phyloP scores from a whole-genome alignment of 1,140 invertebrate genomes.

The Cheumatopsyche charites region DNA sequence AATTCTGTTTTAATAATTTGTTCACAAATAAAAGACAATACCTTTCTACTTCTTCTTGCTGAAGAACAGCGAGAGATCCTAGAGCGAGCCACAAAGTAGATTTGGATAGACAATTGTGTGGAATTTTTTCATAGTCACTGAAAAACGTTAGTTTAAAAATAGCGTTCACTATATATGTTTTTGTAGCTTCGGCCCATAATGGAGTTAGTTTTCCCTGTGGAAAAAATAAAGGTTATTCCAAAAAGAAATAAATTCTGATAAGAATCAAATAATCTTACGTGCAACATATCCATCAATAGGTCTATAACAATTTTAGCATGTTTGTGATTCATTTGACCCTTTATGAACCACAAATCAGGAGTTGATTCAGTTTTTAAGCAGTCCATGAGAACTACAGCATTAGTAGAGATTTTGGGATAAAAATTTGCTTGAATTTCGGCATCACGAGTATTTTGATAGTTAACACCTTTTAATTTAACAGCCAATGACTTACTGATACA shows the following conservation, averaged over 20 bases:
- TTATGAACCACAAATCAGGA: slow-evolving; percentile 77
- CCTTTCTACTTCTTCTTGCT: slow-evolving; percentile 89
- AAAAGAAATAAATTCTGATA: slow-evolving; percentile 19
- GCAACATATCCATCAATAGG: slow-evolving; percentile 89
- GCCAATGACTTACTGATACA: slow-evolving; percentile 59
- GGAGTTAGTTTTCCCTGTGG: slow-evolving; percentile 82
- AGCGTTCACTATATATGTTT: slow-evolving; percentile 89
- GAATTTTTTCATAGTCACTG: slow-evolving; percentile 74
- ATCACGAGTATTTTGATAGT: slow-evolving; percentile 63
- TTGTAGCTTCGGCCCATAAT: slow-evolving; percentile 85
- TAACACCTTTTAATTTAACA: slow-evolving; percentile 63
- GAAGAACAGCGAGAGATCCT: slow-evolving; percentile 90
- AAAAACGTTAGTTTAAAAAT: slow-evolving; percentile 86
- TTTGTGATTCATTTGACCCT: slow-evolving; percentile 80
- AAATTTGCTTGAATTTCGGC: slow-evolving; percentile 51
- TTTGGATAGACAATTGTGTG: slow-evolving; percentile 77
- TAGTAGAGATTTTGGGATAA: background rate
- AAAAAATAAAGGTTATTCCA: too few relatives aligned
- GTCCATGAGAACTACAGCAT: background rate
- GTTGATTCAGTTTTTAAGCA: slow-evolving; percentile 48
- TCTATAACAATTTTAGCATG: slow-evolving; percentile 87
- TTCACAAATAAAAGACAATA: too few relatives aligned
- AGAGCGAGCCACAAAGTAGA: slow-evolving; percentile 91
- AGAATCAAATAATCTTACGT: slow-evolving; percentile 64
- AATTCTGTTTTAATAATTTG: too few relatives aligned